phyloP scores from a whole-genome alignment of 1,140 invertebrate species.

The Neotoxoptera formosana region DNA sequence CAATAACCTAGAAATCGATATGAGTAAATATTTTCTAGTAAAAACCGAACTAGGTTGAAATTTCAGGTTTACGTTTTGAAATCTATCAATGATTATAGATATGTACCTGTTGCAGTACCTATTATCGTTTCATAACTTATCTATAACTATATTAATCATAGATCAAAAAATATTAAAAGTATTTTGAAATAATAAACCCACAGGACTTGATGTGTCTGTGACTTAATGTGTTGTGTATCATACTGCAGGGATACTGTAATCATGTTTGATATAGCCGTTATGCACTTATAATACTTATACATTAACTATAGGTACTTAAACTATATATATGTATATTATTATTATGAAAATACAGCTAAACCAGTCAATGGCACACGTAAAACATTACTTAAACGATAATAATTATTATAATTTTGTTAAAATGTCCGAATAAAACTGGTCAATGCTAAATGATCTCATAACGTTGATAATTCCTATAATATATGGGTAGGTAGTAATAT shows the following conservation, averaged over 20 bases:
- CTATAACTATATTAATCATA: neutral
- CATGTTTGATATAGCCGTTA: neutral
- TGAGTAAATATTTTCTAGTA: neutral
- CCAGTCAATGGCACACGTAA: neutral
- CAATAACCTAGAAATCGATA: neutral
- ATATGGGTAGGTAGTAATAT: neutral
- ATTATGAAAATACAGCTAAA: neutral
- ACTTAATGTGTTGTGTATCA: neutral
- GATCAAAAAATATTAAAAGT: neutral
- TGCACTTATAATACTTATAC: neutral
- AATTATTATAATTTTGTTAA: constrained; percentile 18
- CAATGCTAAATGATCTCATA: constrained; percentile 34
- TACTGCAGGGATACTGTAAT: neutral
- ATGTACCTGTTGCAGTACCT: too few relatives aligned
- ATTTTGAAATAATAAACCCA: neutral
- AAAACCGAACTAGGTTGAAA: neutral
- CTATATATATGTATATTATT: neutral
- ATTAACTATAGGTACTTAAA: neutral
- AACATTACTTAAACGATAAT: neutral
- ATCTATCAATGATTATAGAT: neutral
- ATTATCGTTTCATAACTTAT: neutral
- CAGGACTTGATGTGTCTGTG: neutral
- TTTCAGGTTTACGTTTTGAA: neutral
- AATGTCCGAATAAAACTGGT: neutral
- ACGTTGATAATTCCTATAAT: neutral